These are phyloP conservation scores for Xenopus laevis DNA, from an alignment of 2,113 vertebrate genomes.

Conservation along the genomic window DNA sequence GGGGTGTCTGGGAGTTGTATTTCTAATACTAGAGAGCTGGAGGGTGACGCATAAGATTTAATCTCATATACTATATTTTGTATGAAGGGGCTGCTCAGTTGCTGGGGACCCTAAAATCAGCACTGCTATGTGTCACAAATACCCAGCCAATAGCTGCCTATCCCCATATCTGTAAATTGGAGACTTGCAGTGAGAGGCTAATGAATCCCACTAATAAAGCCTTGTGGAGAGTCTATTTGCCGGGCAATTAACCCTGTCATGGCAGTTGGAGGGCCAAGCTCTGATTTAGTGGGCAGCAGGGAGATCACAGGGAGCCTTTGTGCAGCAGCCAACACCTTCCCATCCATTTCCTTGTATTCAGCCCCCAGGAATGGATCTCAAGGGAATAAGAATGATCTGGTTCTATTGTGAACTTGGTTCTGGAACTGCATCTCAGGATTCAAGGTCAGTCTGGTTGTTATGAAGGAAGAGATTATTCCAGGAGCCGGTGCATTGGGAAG, in stretches of 20 bases:
- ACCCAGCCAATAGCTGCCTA: too few species aligned
- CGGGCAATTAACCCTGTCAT: conserved; percentile 12
- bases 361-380: neutral
- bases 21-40: too few species aligned
- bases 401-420: too few species aligned
- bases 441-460: conserved; percentile 1
- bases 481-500: too few species aligned
- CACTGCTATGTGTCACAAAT: too few species aligned
- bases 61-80: too few species aligned
- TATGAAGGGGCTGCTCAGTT: too few species aligned
- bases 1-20: too few species aligned
- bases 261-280: neutral
- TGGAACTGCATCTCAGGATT: neutral
- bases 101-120: too few species aligned
- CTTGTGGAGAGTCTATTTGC: conserved; percentile 18
- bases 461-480: too few species aligned
- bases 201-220: conserved; percentile 8
- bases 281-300: neutral
- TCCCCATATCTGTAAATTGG: neutral
- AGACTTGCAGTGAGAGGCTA: conserved; percentile 13
- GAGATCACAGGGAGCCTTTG: neutral
- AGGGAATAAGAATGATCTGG: neutral
- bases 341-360: conserved; percentile 1
- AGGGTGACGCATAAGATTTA: too few species aligned
- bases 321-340: neutral